Base-by-base conservation (phyloP, 1,140 invertebrate genomes). In the Drosophila pallidifrons region DNA sequence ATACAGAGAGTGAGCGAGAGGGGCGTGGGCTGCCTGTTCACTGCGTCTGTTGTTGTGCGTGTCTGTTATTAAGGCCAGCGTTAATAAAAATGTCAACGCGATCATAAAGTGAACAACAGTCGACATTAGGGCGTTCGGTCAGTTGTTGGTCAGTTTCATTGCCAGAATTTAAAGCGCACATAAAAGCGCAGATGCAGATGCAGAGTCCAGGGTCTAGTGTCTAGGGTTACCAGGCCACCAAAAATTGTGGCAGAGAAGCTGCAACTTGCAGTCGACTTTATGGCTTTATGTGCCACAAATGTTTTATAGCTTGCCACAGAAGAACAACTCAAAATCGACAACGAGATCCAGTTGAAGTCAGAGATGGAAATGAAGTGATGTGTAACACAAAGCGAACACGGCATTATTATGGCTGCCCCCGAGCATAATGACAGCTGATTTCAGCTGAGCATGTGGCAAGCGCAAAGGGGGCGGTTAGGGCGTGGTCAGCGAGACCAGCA, bases 31-130 rank as follows among this genome's bases (percentile, higher is more conserved):
- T 20, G 46, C 16, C 35, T 16, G 38, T 6, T 32, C 30, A 32
- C 5, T 32, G 30, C 7, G 25, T 16, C 28, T 46, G 59, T 55
- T 59, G 20, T 25, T 25, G 54, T 75, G 67, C 60, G 73, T 65
- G 67, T 64, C 58, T 80, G 73, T 80, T 77, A 77, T 77, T 77
- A 73, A 76, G 75, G 57, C 78, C 46, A 79, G 66, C 71, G 61
- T 73, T 90, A 90, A 90, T 90, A 90, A 90, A 90, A 90, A 90
- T 87, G 86, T 90, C 86, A 90, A 90, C 86, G 79, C 76, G 72
- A 47, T 78, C 79, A 91, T 90, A 90, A 90, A 89, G 52, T 64
- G 65, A 82, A 82, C 66, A 79, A 75, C 75, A 64, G 68, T 79
- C 67, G 71, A 70, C 77, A 87, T 87, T 87, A 87, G 82, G 75